Percentiles rank a stretch among this genome's conserved stretches.
phyloP scores from a whole-genome alignment of 2,113 vertebrate genomes.

The Odontophorus gujanensis region DNA sequence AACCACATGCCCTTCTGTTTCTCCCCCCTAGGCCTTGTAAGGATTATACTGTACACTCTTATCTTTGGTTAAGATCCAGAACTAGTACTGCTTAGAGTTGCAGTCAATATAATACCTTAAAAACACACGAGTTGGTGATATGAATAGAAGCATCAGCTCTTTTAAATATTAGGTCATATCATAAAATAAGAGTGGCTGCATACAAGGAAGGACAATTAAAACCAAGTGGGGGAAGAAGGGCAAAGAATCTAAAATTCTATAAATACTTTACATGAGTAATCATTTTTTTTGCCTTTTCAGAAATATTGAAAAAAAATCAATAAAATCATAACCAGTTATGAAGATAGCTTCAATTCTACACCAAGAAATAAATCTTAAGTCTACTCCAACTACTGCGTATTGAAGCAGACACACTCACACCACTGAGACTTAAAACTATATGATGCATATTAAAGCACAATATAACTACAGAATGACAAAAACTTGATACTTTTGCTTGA shows the following conservation, averaged over 20 bases:
- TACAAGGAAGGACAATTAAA: not conserved
- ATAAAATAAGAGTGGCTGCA: not conserved
- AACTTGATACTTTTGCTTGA: not conserved
- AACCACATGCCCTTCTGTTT: not conserved
- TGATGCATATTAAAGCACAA: not conserved
- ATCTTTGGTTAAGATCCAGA: not conserved
- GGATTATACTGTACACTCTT: not conserved
- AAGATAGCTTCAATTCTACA: not conserved
- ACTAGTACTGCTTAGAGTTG: not conserved
- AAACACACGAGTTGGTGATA: not conserved
- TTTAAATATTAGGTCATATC: not conserved
- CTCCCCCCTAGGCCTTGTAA: not conserved
- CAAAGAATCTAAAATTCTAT: not conserved
- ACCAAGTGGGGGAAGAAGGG: not conserved
- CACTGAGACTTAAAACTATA: not conserved
- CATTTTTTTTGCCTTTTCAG: slow-evolving; percentile 7
- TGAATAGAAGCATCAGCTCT: not conserved
- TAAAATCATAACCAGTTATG: not conserved
- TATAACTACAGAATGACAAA: not conserved
- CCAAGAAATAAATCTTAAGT: not conserved
- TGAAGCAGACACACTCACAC: not conserved
- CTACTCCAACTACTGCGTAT: not conserved
- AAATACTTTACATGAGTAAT: not conserved
- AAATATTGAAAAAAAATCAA: not conserved
- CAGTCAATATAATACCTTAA: not conserved